phyloP scores from a whole-genome alignment of 1,140 invertebrate species.

The Holotrichia oblita region DNA sequence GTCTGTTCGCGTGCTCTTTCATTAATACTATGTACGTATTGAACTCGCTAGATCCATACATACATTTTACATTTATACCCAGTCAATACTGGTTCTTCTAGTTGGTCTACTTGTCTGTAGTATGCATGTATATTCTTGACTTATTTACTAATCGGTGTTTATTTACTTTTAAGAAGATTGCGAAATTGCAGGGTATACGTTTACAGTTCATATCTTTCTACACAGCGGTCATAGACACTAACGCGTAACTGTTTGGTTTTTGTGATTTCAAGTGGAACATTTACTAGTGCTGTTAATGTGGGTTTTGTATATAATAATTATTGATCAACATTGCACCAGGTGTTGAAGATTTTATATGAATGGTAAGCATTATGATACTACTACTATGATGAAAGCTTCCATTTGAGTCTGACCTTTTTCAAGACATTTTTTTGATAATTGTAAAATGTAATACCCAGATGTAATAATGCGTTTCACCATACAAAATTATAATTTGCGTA shows the following conservation, averaged over 20 bases:
- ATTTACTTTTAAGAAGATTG: background rate
- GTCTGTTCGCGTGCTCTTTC: slow-evolving; percentile 5
- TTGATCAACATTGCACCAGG: background rate
- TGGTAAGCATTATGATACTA: no score
- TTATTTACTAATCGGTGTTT: background rate
- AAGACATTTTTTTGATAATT: no score
- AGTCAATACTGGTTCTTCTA: slow-evolving; percentile 7
- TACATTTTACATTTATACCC: background rate
- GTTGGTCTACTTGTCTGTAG: background rate
- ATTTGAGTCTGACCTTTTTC: no score
- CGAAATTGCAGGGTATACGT: background rate
- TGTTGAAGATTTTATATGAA: background rate
- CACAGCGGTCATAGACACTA: background rate
- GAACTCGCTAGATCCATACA: background rate
- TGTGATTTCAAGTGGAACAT: background rate
- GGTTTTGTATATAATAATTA: background rate
- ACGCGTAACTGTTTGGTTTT: background rate
- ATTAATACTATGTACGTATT: background rate
- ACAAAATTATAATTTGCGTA: no score
- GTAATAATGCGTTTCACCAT: no score
- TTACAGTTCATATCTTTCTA: background rate
- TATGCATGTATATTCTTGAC: background rate
- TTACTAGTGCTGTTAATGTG: background rate
- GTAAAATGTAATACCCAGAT: no score
- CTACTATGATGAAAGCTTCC: no score